A percentile compares a stretch with the other conserved stretches of the same genome.
phyloP scores from a whole-genome alignment of 1,140 invertebrate genomes.

The Drosophila burlai region DNA sequence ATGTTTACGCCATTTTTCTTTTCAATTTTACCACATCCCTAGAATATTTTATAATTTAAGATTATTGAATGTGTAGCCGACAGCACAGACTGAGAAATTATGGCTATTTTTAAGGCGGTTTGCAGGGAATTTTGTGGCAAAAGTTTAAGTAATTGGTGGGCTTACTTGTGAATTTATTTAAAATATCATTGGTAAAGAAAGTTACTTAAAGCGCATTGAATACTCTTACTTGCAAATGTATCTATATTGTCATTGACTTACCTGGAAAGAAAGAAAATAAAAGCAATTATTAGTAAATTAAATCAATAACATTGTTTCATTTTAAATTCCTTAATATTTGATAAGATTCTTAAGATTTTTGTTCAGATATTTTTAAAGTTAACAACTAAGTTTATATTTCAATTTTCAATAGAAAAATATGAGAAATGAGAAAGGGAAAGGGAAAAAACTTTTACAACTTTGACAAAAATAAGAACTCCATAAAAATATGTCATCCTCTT shows the following conservation, averaged over 20 bases:
- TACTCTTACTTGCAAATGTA: not conserved
- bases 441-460: not conserved
- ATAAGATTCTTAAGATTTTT: too few species aligned
- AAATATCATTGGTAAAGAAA: not conserved
- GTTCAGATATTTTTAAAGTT: too few species aligned
- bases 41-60: not conserved
- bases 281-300: constrained; percentile 8
- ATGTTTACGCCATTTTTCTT: not conserved
- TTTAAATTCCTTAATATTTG: too few species aligned
- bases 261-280: constrained; percentile 43
- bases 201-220: not conserved
- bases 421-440: too few species aligned
- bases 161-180: not conserved
- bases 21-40: not conserved
- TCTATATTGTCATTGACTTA: constrained; percentile 33
- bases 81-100: not conserved
- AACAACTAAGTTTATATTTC: too few species aligned
- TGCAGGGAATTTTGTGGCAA: not conserved
- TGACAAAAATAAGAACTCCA: not conserved
- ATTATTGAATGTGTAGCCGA: not conserved
- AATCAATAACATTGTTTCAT: too few species aligned
- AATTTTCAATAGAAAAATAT: too few species aligned
- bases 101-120: not conserved
- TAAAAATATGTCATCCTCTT: constrained; percentile 14
- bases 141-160: not conserved